Percentiles rank a stretch among this genome's conserved stretches.
Conservation (phyloP, 2,888 invertebrate species). For the Ypsolopha sequella region DNA sequence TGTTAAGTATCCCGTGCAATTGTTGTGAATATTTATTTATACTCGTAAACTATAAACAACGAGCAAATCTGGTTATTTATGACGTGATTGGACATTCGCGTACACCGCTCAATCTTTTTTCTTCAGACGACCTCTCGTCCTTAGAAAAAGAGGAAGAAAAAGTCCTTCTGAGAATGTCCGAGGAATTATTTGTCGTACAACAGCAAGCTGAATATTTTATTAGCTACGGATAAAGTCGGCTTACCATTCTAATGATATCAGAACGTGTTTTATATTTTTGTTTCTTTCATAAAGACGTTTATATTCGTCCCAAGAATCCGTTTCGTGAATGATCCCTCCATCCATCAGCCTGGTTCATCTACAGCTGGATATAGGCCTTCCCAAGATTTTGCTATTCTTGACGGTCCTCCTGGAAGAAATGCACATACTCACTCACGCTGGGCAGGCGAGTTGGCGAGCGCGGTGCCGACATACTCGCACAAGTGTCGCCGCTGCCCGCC, state of each 20-base stretch:
- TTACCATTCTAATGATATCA: background rate
- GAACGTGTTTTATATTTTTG: no score
- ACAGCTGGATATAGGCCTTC: no score
- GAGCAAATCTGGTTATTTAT: slow-evolving; percentile 68
- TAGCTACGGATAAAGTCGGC: background rate
- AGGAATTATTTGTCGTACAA: background rate
- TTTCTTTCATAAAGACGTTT: no score
- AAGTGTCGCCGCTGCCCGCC: no score
- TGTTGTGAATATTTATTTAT: slow-evolving; percentile 68
- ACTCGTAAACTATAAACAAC: slow-evolving; percentile 66
- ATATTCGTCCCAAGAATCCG: no score
- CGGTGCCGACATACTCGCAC: no score
- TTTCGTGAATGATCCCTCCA: no score
- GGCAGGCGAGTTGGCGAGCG: no score
- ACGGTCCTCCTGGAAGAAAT: no score
- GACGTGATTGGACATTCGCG: slow-evolving; percentile 59
- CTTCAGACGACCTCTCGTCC: background rate
- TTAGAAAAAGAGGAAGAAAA: slow-evolving; percentile 2
- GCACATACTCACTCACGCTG: no score
- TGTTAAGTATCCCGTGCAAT: slow-evolving; percentile 68
- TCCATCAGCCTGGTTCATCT: no score
- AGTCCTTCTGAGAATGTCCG: slow-evolving; percentile 1
- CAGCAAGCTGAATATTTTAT: background rate
- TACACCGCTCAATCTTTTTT: slow-evolving; percentile 31
- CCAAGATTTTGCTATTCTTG: no score